phyloP scores from a whole-genome alignment of 2,888 invertebrate genomes.

The Drosophila borealis region DNA sequence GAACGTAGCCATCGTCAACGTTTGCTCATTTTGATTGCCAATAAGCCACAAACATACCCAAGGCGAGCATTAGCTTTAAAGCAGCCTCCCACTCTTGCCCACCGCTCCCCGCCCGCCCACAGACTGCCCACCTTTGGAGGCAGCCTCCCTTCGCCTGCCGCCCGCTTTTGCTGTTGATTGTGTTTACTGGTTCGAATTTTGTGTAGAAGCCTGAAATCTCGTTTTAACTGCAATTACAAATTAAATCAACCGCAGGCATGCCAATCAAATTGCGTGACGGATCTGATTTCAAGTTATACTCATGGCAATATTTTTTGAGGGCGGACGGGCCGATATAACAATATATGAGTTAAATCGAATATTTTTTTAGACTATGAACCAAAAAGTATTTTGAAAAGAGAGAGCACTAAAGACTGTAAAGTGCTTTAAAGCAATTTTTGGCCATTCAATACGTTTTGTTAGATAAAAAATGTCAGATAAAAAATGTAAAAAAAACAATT shows the following conservation, averaged over 20 bases:
- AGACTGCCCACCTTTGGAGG: constrained; percentile 20
- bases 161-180: constrained; percentile 37
- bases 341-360: neutral
- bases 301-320: constrained; percentile 8
- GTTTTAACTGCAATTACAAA: constrained; percentile 67
- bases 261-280: constrained; percentile 49
- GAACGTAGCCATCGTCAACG: constrained; percentile 21
- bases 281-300: constrained; percentile 30
- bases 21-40: constrained; percentile 65
- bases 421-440: too few relatives aligned
- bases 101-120: neutral
- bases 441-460: too few relatives aligned
- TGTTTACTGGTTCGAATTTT: constrained; percentile 45
- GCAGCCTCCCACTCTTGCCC: neutral
- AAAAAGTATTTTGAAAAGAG: neutral
- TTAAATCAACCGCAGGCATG: constrained; percentile 60
- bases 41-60: constrained; percentile 71
- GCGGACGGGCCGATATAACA: constrained; percentile 3
- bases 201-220: constrained; percentile 41
- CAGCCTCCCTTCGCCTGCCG: constrained; percentile 11
- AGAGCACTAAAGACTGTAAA: neutral
- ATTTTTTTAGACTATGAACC: neutral
- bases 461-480: too few relatives aligned
- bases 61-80: constrained; percentile 58
- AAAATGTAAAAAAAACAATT: too few relatives aligned